A percentile compares a stretch with the other conserved stretches of the same genome.
phyloP scores from a whole-genome alignment of 2,113 vertebrate genomes.

The Apaloderma vittatum region DNA sequence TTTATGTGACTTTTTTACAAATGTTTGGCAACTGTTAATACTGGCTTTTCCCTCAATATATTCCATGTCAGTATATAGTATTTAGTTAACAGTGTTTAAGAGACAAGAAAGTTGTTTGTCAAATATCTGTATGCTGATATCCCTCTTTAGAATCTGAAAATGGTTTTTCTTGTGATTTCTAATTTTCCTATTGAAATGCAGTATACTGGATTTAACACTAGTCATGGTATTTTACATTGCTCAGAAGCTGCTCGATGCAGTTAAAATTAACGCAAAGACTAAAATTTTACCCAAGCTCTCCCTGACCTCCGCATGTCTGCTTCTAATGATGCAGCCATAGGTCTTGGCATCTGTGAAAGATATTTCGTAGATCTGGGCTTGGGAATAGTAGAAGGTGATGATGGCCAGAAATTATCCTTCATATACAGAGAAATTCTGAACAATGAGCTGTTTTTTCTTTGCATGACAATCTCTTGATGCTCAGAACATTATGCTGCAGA shows the following conservation, averaged over 20 bases:
- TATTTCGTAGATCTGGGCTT: background rate
- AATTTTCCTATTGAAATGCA: background rate
- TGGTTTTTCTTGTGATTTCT: background rate
- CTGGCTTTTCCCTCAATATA: constrained; percentile 31
- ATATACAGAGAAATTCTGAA: background rate
- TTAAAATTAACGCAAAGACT: background rate
- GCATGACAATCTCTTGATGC: background rate
- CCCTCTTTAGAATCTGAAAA: background rate
- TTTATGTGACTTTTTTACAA: constrained; percentile 74
- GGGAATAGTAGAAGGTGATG: background rate
- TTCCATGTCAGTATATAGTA: background rate
- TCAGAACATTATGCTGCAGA: background rate
- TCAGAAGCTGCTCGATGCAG: background rate
- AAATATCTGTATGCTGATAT: background rate
- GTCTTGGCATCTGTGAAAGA: background rate
- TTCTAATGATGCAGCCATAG: background rate
- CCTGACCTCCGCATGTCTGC: background rate
- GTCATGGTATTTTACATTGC: background rate
- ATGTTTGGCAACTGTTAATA: constrained; percentile 68
- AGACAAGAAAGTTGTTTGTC: background rate
- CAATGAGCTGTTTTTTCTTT: background rate
- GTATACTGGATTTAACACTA: background rate
- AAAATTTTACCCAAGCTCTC: background rate
- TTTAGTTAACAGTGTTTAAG: background rate
- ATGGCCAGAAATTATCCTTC: background rate